Evolutionary conservation across 2,888 invertebrate species (phyloP), one percentile per base, ranked within the genome.

Genomic region (Melieria omissa): DNA sequence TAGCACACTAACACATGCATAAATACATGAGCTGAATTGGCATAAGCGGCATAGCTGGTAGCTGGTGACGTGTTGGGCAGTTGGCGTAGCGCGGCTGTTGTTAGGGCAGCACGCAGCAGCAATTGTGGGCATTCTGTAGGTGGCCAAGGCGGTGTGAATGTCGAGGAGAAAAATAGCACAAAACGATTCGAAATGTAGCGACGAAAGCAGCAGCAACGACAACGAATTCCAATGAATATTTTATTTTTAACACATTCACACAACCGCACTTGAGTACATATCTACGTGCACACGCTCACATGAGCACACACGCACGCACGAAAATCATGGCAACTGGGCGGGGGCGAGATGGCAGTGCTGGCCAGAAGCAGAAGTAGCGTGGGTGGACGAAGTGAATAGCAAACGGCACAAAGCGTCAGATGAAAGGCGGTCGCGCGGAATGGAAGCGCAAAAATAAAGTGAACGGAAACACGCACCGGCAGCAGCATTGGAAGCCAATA

Each of bases 161-260:
- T 14, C n/a, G 42, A 44, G 29, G 65, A n/a, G 45, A 2, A 42
- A n/a, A 57, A 54, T 44, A 54, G 45, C 14, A 65, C 16, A 29
- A 29, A 58, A 12, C 41, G 41, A 42, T 41, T 42, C 6, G 29
- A 7, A 55, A 14, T 16, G 29, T 55, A 55, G 29, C 58, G 41
- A 42, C 58, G 12, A 49, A 49, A 9, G 49, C 12, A 49, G 12
- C 9, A 10, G 49, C 42, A 65, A 65, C 7, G 44, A 42, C 9
- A 44, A 49, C 54, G 47, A 52, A 66, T 57, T 55, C 66, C 66
- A 66, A 66, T 57, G 55, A 66, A 66, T 66, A 57, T 66, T 55
- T 57, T 57, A 66, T 66, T 66, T 66, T 66, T 57, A 57, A 66
- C 55, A 66, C 66, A 55, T 61, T 52, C 68, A 44, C 44, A 14